Base-by-base conservation (phyloP, 2,888 invertebrate genomes). In the Zygogramma bicolorata region DNA sequence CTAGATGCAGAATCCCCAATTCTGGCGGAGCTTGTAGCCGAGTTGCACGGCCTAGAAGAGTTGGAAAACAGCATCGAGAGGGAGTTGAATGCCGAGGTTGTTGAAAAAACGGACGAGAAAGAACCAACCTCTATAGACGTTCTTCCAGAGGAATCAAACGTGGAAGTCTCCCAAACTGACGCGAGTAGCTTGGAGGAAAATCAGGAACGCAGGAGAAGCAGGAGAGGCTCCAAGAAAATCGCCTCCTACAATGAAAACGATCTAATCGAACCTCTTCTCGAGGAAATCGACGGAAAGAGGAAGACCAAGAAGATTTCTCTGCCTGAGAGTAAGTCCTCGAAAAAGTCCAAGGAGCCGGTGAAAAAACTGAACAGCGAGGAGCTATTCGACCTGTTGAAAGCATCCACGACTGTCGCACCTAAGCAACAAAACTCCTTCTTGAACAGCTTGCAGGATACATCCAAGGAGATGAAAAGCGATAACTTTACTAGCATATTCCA, bases 241-340 rank as follows among this genome's bases (percentile, higher is more conserved):
- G 75, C 81, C n/a, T 83, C 82, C 6, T 84, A 84, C 72, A 84
- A 83, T 69, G 84, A 84, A 77, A 83, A 81, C 62, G 83, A 83
- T 61, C 74, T 84, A 22, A 78, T 81, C 8, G 82, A 83, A 76
- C 82, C 83, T 0, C 69, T 84, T 59, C 76, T 83, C 1, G 81
- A 82, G 38, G 79, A 77, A 18, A 58, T 81, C 25, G 82, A 81
- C 40, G 69, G 29, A 29, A 71, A 65, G 58, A 57, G 59, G 20
- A 65, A 72, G 42, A 29, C 57, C 22, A 71, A 73, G 53, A 75
- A 75, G 68, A 75, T 46, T 18, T 7, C 27, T 25, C 20, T 10
- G 2, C 29, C 49, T 29, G 67, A 31, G 42, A 68, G 20, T 15
- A 68, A 73, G 22, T 61, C 59, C 13, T 25, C 13, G 20, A 74